phyloP scores from a whole-genome alignment of 2,888 invertebrate species.

The Aethes cnicana region DNA sequence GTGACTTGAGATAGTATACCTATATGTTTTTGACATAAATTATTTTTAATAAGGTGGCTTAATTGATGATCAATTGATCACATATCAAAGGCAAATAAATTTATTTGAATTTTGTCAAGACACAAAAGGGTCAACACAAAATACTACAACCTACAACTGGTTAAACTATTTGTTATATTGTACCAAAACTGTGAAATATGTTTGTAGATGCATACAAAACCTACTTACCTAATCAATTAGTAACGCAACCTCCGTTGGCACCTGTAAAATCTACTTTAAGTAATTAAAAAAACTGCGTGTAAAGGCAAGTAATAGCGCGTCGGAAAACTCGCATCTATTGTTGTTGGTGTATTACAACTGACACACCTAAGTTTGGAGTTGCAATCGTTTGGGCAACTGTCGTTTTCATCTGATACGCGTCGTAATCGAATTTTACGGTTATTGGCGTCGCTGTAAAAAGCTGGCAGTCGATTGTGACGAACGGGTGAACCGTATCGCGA shows the following conservation, averaged over 20 bases:
- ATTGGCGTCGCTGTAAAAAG: slow-evolving; percentile 61
- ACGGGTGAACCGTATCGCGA: slow-evolving; percentile 51
- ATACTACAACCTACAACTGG: too few relatives aligned
- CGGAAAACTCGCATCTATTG: slow-evolving; percentile 3
- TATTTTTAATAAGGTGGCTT: not conserved
- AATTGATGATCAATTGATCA: too few relatives aligned
- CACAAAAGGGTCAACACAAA: too few relatives aligned
- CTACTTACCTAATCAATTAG: slow-evolving; percentile 13
- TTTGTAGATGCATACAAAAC: too few relatives aligned
- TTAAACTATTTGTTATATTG: too few relatives aligned
- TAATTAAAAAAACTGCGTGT: too few relatives aligned
- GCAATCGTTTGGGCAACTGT: slow-evolving; percentile 51
- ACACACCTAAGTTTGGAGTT: slow-evolving; percentile 11
- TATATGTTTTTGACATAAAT: too few relatives aligned
- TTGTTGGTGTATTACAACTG: slow-evolving; percentile 10
- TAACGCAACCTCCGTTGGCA: slow-evolving; percentile 6
- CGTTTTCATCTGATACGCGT: slow-evolving; percentile 63
- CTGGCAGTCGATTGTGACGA: slow-evolving; percentile 52
- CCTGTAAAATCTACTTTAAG: slow-evolving; percentile 8
- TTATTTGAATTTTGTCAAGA: too few relatives aligned
- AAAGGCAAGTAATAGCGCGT: not conserved
- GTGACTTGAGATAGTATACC: too few relatives aligned
- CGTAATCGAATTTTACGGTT: slow-evolving; percentile 77
- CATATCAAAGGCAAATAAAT: too few relatives aligned
- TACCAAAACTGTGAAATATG: too few relatives aligned